Conservation (phyloP, 2,113 vertebrate species). For the Hippocampus guttulatus region DNA sequence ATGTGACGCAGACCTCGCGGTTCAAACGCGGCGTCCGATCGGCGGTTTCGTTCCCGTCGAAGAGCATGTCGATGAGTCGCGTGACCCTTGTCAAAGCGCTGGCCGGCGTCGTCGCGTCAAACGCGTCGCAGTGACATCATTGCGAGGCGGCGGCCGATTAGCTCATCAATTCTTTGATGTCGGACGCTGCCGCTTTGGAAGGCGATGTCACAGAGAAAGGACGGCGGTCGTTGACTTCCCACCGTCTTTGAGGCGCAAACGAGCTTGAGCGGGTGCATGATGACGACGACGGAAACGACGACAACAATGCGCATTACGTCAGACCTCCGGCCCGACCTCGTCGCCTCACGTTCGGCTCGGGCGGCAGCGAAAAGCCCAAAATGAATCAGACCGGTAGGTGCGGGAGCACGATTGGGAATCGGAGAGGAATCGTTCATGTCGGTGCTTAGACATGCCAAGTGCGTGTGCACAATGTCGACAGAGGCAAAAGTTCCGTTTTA, state of each 20-base stretch:
- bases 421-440: not conserved
- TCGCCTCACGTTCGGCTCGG: not conserved
- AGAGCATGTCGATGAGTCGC: not conserved
- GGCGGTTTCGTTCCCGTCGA: not conserved
- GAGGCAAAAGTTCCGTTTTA: not conserved
- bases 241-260: not conserved
- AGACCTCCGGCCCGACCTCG: not conserved
- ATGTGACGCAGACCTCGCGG: not conserved
- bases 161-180: not conserved
- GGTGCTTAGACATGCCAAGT: not conserved
- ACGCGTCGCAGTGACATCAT: not conserved
- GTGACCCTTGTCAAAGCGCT: not conserved
- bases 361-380: not conserved
- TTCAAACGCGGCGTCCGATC: not conserved
- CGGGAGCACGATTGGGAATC: not conserved
- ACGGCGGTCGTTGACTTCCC: not conserved
- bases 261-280: not conserved
- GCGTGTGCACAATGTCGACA: not conserved
- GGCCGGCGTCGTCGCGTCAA: not conserved
- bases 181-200: not conserved
- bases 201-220: conserved; percentile 4
- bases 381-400: conserved; percentile 6
- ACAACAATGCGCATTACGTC: not conserved
- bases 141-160: not conserved
- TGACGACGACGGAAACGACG: not conserved